Conservation (phyloP, 2,113 vertebrate genomes). For the Gallinago jamesoni region DNA sequence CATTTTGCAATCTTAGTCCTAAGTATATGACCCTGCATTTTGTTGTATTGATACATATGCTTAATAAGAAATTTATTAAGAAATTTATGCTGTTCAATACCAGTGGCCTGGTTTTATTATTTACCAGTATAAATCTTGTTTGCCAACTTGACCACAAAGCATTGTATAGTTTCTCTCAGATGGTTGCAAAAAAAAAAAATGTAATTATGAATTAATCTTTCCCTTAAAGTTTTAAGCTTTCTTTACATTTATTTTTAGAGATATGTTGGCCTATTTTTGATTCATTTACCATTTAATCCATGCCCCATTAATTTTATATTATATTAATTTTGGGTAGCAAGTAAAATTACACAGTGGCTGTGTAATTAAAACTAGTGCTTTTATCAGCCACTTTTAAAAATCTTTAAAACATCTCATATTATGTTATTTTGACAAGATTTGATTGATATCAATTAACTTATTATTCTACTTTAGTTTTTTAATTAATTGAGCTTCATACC, state of each 20-base stretch:
- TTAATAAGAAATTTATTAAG: background rate
- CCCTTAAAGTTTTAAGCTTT: background rate
- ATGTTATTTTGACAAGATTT: constrained; percentile 42
- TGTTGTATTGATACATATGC: background rate
- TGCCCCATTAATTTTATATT: background rate
- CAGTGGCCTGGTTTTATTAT: no score
- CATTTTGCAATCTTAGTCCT: background rate
- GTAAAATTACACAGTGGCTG: background rate
- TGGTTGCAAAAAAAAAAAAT: background rate
- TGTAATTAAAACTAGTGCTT: background rate
- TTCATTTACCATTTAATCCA: background rate
- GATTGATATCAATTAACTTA: constrained; percentile 51
- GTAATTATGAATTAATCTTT: background rate
- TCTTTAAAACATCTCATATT: background rate
- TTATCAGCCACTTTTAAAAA: background rate
- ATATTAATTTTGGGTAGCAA: background rate
- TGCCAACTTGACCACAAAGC: background rate
- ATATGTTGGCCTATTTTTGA: background rate
- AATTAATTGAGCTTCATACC: constrained; percentile 28
- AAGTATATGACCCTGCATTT: background rate
- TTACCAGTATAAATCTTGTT: background rate
- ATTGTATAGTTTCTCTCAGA: background rate
- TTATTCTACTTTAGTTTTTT: constrained; percentile 36
- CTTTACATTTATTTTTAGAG: background rate
- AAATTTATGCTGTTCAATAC: no score